Conservation (phyloP, 1,140 invertebrate genomes). For the Propsilocerus akamusi region DNA sequence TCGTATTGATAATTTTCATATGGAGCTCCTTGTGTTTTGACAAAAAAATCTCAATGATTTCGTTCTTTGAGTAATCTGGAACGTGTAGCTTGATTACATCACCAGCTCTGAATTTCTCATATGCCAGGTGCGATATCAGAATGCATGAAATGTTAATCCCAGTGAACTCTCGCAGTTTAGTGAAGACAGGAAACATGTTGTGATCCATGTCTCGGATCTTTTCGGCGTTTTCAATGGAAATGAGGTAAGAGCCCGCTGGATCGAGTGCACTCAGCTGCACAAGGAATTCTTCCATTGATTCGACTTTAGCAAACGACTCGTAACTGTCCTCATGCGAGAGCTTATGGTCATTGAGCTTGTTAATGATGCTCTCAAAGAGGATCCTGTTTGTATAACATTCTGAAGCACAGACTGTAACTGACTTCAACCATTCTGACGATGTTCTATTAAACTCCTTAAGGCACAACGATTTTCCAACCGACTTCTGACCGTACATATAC, state of each 20-base stretch:
- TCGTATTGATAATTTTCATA: neutral
- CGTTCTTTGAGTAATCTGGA: constrained; percentile 62
- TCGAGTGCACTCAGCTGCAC: constrained; percentile 28
- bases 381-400: constrained; percentile 61
- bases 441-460: neutral
- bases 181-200: constrained; percentile 47
- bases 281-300: constrained; percentile 56
- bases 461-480: neutral
- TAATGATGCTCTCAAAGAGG: constrained; percentile 56
- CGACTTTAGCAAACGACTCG: constrained; percentile 32
- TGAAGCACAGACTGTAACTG: neutral
- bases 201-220: constrained; percentile 49
- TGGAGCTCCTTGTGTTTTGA: constrained; percentile 13
- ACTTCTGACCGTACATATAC: neutral
- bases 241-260: constrained; percentile 27
- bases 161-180: constrained; percentile 53
- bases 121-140: constrained; percentile 54
- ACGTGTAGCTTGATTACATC: constrained; percentile 60
- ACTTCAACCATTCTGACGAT: neutral
- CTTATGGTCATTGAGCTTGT: constrained; percentile 28
- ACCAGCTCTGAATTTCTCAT: constrained; percentile 62
- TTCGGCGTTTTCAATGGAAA: constrained; percentile 65
- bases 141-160: constrained; percentile 52
- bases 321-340: constrained; percentile 19
- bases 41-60: constrained; percentile 52